A percentile compares a stretch with the other conserved stretches of the same genome.
These are phyloP conservation scores for Drosophila pachea DNA, from an alignment of 1,140 invertebrate genomes.

Conservation along the genomic window DNA sequence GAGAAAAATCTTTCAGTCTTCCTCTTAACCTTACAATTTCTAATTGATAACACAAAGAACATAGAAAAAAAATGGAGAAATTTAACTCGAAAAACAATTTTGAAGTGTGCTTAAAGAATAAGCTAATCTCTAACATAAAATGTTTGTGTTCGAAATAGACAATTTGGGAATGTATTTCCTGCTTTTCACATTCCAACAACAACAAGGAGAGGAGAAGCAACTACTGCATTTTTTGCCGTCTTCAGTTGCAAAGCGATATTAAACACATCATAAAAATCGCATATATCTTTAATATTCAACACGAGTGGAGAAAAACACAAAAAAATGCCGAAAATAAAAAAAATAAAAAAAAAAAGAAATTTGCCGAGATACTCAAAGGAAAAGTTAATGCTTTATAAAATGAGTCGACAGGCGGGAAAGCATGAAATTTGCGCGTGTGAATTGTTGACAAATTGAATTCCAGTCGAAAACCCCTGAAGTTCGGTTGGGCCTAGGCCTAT, in stretches of 20 bases:
- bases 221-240: not conserved
- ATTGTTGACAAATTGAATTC: constrained; percentile 38
- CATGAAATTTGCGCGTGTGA: constrained; percentile 16
- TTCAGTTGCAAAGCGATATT: constrained; percentile 12
- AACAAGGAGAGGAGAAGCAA: constrained; percentile 6
- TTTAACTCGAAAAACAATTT: no score
- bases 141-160: no score
- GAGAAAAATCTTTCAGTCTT: no score
- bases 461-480: constrained; percentile 21
- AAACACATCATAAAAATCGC: constrained; percentile 52
- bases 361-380: constrained; percentile 3
- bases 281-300: constrained; percentile 43
- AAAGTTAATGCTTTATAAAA: constrained; percentile 23
- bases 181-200: no score
- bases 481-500: constrained; percentile 15
- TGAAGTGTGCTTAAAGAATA: no score
- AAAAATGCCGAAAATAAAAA: constrained; percentile 15
- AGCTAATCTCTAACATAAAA: no score
- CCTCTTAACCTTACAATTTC: no score
- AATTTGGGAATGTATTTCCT: no score
- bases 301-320: constrained; percentile 40
- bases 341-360: not conserved
- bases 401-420: constrained; percentile 19
- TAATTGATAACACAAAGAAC: no score
- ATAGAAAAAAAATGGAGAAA: no score